phyloP scores from a whole-genome alignment of 2,113 vertebrate species.

The Struthidea cinerea region DNA sequence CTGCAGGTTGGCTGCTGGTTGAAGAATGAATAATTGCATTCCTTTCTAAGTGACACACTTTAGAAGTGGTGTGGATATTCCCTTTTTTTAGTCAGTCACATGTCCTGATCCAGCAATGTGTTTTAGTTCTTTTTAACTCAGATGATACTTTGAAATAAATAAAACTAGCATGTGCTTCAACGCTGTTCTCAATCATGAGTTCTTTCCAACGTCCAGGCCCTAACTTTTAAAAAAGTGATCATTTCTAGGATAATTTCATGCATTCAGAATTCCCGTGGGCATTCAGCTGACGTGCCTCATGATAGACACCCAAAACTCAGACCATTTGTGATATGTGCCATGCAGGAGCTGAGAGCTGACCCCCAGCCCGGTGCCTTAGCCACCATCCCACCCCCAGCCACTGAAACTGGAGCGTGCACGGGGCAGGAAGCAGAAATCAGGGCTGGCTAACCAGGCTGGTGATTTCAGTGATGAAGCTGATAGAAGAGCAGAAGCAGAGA shows the following conservation, averaged over 20 bases:
- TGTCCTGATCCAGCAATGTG: not conserved
- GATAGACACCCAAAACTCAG: not conserved
- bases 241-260: not conserved
- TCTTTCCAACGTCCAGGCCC: not conserved
- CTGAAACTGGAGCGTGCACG: accelerated
- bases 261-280: not conserved
- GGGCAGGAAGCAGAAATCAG: not conserved
- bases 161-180: not conserved
- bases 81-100: not conserved
- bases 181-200: not conserved
- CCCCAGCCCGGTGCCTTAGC: not conserved
- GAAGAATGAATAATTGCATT: conserved; percentile 3
- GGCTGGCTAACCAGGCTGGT: not conserved
- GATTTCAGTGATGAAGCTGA: not conserved
- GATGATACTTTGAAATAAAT: not conserved
- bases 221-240: not conserved
- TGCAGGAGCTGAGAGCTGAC: not conserved
- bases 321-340: accelerated
- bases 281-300: not conserved
- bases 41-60: conserved; percentile 24
- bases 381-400: not conserved
- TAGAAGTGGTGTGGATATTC: not conserved
- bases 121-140: not conserved
- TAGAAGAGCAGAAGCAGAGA: not conserved
- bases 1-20: not conserved